These are phyloP conservation scores for Dynastes hyllus DNA, from an alignment of 2,888 invertebrate genomes.

Conservation along the genomic window DNA sequence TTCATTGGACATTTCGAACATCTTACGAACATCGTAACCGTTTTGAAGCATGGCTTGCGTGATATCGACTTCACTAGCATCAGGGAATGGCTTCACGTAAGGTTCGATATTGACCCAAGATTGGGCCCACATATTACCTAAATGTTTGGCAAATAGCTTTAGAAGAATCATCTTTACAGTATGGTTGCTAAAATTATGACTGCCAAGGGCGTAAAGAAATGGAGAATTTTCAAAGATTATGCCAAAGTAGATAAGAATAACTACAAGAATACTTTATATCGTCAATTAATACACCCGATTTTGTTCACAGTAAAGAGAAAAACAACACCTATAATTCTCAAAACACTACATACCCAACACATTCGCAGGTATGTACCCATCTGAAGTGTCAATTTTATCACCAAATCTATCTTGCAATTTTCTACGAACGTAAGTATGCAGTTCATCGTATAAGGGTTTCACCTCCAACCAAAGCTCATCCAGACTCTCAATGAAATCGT, in stretches of 20 bases:
- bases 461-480: slow-evolving; percentile 74
- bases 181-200: no score
- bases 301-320: no score
- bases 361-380: slow-evolving; percentile 80
- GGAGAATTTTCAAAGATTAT: no score
- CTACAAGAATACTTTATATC: no score
- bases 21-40: slow-evolving; percentile 69
- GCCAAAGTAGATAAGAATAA: no score
- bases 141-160: neutral
- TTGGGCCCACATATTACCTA: slow-evolving; percentile 74
- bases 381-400: slow-evolving; percentile 69
- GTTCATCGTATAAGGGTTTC: slow-evolving; percentile 76
- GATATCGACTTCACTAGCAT: slow-evolving; percentile 71
- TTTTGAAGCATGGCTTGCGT: slow-evolving; percentile 72
- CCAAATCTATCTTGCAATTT: slow-evolving; percentile 74
- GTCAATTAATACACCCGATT: no score
- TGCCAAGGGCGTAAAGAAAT: no score
- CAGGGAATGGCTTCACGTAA: slow-evolving; percentile 73
- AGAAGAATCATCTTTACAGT: no score
- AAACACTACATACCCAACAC: slow-evolving; percentile 74
- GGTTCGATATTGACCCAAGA: slow-evolving; percentile 74
- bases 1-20: slow-evolving; percentile 77
- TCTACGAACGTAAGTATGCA: slow-evolving; percentile 77
- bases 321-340: no score
- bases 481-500: slow-evolving; percentile 67